Conservation (phyloP, 2,797 vertebrate genomes). For the Myripristis murdjan region DNA sequence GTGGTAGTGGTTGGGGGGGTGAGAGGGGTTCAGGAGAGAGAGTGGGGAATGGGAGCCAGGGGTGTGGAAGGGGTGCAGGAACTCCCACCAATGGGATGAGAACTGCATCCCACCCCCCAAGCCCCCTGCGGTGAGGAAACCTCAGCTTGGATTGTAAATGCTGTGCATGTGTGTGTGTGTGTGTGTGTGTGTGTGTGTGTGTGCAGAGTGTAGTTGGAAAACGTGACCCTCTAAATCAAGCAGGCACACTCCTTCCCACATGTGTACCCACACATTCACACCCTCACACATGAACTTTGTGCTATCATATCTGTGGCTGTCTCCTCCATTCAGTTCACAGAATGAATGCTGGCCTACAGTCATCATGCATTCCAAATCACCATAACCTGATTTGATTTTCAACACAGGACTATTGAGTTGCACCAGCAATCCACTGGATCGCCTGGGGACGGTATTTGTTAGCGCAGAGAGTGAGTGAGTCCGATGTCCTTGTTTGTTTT, state of each 20-base stretch:
- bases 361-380: constrained; percentile 48
- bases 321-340: constrained; percentile 44
- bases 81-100: constrained; percentile 79
- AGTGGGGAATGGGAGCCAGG: constrained; percentile 53
- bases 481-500: constrained; percentile 81
- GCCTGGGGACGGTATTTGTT: constrained; percentile 67
- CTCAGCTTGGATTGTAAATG: constrained; percentile 28
- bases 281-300: neutral
- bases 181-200: constrained; percentile 13
- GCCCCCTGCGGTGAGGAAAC: constrained; percentile 56
- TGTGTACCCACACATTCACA: neutral
- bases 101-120: constrained; percentile 50
- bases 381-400: constrained; percentile 60
- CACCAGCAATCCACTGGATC: constrained; percentile 48
- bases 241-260: constrained; percentile 29
- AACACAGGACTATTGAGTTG: constrained; percentile 57
- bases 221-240: neutral
- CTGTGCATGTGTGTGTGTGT: constrained; percentile 16
- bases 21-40: constrained; percentile 49
- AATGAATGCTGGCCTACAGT: constrained; percentile 35
- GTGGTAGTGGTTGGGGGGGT: constrained; percentile 69
- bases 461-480: constrained; percentile 65
- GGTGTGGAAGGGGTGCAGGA: constrained; percentile 73
- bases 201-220: neutral
- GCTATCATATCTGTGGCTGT: constrained; percentile 43